Base-by-base conservation (phyloP, 2,113 vertebrate species). In the Gadus macrocephalus region DNA sequence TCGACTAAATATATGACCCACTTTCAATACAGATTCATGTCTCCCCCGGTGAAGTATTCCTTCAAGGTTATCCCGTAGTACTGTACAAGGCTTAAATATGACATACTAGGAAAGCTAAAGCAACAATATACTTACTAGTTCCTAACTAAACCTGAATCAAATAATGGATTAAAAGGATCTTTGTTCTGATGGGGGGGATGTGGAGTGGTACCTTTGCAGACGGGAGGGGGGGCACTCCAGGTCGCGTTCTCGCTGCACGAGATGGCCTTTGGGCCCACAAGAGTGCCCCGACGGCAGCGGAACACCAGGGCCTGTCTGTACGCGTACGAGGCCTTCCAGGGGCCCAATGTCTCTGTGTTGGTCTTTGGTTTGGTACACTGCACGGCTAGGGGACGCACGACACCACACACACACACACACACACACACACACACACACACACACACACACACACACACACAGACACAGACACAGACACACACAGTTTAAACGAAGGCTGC, bases 231-330 rank as follows among this genome's bases (percentile, higher is more conserved):
- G 1, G 68, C 0, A 4, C 79, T 92, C 92, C 92, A 93, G 0
- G 68, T 90, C 25, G 91, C 91, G 0, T 83, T 3, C 27, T 78
- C 0, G 0, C 85, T 91, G 61, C 91, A 92, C 82, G 80, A 68
- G 2, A 93, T 81, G 11, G 83, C 69, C 0, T 9, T 67, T 0
- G 19, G 9, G 15, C 91, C 92, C 7, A 72, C 31, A 0, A 91
- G 76, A 1, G 49, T 63, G 4, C 90, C 91, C 4, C 0, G 3
- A 0, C 0, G 77, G 64, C 91, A 91, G 0, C 0, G 53, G 68
- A 91, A 92, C 7, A 0, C 15, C 7, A 90, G 5, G 16, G 68
- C 71, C 12, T 12, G 73, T 42, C 66, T 69, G 77, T 85, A 87
- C 0, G 0, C 38, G 76, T 86, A 80, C 0, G 72, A 16, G 0